Conservation (phyloP, 2,113 vertebrate species). For the Sporophila hypoxantha region DNA sequence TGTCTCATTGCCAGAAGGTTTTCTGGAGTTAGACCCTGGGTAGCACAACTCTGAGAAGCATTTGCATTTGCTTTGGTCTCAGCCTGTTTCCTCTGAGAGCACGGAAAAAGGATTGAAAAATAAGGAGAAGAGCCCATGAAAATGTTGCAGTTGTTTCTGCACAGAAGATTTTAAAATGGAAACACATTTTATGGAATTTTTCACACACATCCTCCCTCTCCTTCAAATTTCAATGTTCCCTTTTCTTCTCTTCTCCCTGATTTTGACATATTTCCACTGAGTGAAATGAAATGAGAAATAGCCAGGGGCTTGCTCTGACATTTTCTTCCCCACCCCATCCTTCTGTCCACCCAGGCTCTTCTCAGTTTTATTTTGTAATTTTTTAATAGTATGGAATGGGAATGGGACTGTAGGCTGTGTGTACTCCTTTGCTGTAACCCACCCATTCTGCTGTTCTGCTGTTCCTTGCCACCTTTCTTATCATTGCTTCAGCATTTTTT, state of each 20-base stretch:
- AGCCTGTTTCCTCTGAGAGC: neutral
- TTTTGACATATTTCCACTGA: slow-evolving; percentile 19
- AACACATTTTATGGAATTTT: slow-evolving; percentile 28
- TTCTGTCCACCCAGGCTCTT: slow-evolving; percentile 8
- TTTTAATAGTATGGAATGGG: neutral
- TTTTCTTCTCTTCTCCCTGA: slow-evolving; percentile 29
- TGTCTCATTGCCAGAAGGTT: neutral
- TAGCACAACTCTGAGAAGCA: neutral
- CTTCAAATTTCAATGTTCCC: slow-evolving; percentile 27
- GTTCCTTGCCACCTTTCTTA: neutral
- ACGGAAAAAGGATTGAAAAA: neutral
- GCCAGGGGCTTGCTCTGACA: slow-evolving; percentile 52
- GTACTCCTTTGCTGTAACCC: neutral
- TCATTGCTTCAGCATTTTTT: neutral
- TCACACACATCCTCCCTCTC: slow-evolving; percentile 13
- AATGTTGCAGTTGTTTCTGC: neutral
- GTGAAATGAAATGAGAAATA: slow-evolving; percentile 47
- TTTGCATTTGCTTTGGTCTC: neutral
- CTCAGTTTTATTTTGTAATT: neutral
- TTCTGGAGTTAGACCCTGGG: neutral
- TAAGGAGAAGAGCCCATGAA: neutral
- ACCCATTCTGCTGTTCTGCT: neutral
- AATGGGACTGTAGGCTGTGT: neutral
- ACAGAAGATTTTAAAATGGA: slow-evolving; percentile 12
- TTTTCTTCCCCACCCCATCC: slow-evolving; percentile 36